These are phyloP conservation scores for Caranx melampygus DNA, from an alignment of 2,113 vertebrate species.

Conservation along the genomic window DNA sequence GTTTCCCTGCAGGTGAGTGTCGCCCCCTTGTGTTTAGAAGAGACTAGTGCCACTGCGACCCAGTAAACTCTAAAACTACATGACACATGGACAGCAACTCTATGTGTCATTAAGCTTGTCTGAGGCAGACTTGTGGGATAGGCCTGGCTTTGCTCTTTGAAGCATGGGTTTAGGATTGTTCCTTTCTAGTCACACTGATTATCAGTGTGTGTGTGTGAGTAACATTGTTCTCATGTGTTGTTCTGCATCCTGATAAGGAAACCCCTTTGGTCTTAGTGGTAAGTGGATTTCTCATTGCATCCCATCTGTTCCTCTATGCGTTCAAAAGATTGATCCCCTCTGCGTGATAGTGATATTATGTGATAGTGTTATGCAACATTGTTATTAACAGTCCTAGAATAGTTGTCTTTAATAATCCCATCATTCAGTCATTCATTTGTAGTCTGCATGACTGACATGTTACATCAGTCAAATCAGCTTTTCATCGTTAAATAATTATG, in stretches of 20 bases:
- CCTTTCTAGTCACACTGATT: neutral
- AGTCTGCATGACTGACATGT: neutral
- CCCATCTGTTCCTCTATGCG: neutral
- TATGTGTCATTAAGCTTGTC: constrained; percentile 7
- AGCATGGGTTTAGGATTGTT: constrained; percentile 12
- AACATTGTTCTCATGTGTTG: constrained; percentile 55
- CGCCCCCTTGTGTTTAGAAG: constrained; percentile 4
- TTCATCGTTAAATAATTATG: neutral
- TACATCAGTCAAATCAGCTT: constrained; percentile 13
- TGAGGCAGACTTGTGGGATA: neutral
- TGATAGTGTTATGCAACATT: neutral
- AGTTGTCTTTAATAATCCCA: neutral
- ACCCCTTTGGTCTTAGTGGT: constrained; percentile 77
- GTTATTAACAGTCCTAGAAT: neutral
- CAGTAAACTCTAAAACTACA: neutral
- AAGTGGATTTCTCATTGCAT: constrained; percentile 54
- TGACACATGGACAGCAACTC: constrained; percentile 3
- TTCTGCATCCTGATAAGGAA: constrained; percentile 71
- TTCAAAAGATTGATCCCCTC: neutral
- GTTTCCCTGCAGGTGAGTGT: constrained; percentile 74
- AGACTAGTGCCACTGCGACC: constrained; percentile 10
- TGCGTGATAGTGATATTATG: constrained; percentile 7
- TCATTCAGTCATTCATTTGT: neutral
- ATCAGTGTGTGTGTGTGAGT: constrained; percentile 15
- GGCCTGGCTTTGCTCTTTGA: constrained; percentile 17